A percentile compares a stretch with the other conserved stretches of the same genome.
phyloP scores from a whole-genome alignment of 2,888 invertebrate species.

The Limulus polyphemus region DNA sequence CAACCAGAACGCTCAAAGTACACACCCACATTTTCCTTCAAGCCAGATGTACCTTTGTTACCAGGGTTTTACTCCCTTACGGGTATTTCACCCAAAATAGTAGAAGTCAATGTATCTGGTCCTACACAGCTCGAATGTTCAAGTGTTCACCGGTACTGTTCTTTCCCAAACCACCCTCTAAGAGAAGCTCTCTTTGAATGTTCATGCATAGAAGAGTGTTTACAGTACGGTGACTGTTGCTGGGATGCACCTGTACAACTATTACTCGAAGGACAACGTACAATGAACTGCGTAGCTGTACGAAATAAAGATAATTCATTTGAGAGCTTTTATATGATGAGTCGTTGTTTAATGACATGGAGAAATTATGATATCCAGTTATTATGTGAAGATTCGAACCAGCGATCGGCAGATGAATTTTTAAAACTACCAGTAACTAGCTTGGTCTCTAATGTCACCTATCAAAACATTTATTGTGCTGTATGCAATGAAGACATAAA shows the following conservation, averaged over 20 bases:
- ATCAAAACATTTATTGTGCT: slow-evolving; percentile 30
- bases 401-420: background rate
- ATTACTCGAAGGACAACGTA: no score
- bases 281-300: no score
- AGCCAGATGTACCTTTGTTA: no score
- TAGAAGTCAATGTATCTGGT: no score
- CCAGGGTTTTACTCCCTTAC: no score
- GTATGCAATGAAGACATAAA: slow-evolving; percentile 22
- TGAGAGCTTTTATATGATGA: background rate
- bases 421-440: slow-evolving; percentile 5
- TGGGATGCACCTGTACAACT: background rate
- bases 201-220: background rate
- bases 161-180: no score
- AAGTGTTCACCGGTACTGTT: no score
- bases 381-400: background rate
- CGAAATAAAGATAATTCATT: no score
- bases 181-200: background rate
- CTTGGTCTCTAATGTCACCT: slow-evolving; percentile 9
- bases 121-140: no score
- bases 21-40: no score
- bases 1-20: no score
- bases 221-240: background rate
- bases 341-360: background rate
- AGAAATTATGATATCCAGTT: background rate
- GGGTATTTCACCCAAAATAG: no score